A percentile compares a stretch with the other conserved stretches of the same genome.
These are phyloP conservation scores for Calcarius lapponicus DNA, from an alignment of 2,797 vertebrate genomes.

Conservation along the genomic window DNA sequence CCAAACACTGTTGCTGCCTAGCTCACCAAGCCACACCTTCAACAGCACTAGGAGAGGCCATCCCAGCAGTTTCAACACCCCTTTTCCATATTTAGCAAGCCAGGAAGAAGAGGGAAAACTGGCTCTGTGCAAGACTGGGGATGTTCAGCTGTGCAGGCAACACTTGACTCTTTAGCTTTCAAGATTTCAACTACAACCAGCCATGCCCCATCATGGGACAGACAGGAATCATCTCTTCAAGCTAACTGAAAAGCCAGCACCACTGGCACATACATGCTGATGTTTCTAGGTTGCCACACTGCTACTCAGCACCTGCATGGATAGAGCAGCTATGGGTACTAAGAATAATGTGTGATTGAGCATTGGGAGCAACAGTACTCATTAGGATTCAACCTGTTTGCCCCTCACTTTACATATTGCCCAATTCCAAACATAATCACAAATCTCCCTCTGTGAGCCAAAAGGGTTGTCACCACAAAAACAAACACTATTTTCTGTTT, in stretches of 20 bases:
- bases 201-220: not conserved
- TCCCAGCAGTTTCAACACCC: not conserved
- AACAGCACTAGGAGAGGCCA: not conserved
- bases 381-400: not conserved
- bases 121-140: not conserved
- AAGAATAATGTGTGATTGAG: not conserved
- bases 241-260: not conserved
- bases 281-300: not conserved
- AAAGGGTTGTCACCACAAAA: not conserved
- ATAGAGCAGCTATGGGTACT: not conserved
- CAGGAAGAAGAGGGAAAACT: not conserved
- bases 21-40: not conserved
- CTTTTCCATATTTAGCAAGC: not conserved
- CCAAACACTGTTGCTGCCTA: not conserved
- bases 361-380: fast-evolving
- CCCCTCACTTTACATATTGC: not conserved
- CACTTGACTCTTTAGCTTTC: not conserved
- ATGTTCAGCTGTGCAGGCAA: not conserved
- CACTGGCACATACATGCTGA: fast-evolving
- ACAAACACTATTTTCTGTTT: not conserved
- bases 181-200: not conserved
- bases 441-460: not conserved
- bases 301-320: not conserved
- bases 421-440: not conserved
- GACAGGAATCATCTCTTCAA: not conserved